phyloP scores from a whole-genome alignment of 2,113 vertebrate species.

The Colossoma macropomum region DNA sequence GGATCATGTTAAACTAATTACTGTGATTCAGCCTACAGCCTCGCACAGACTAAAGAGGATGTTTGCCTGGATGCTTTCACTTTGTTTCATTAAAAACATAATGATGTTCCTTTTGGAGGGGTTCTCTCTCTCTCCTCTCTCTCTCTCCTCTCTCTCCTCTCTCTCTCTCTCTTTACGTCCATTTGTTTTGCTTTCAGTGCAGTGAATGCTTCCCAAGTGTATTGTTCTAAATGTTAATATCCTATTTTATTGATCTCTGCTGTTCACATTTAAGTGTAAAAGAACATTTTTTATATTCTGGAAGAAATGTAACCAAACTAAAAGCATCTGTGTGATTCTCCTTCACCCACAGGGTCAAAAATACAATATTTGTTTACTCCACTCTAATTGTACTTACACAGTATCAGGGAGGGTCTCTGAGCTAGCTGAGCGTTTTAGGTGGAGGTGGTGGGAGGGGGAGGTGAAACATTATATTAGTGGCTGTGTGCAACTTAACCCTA shows the following conservation, averaged over 20 bases:
- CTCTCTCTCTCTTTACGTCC: background rate
- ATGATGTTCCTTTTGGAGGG: slow-evolving; percentile 46
- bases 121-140: background rate
- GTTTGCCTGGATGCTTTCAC: slow-evolving; percentile 52
- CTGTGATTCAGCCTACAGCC: slow-evolving; percentile 11
- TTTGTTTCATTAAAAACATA: slow-evolving; percentile 60
- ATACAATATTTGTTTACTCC: too few species aligned
- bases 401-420: too few species aligned
- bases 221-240: background rate
- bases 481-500: too few species aligned
- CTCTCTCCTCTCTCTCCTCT: slow-evolving; percentile 8
- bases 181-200: slow-evolving; percentile 16
- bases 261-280: background rate
- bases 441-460: too few species aligned
- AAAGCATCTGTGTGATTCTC: background rate
- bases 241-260: background rate
- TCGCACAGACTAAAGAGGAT: slow-evolving; percentile 41
- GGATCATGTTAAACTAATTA: slow-evolving; percentile 52
- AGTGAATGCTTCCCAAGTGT: background rate
- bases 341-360: background rate
- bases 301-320: background rate
- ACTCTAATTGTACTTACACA: too few species aligned
- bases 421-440: too few species aligned
- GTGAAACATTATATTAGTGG: too few species aligned
- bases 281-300: background rate